Evolutionary conservation across 2,113 vertebrate species (phyloP), one percentile per base, ranked within the genome.

Genomic region (Pristiophorus japonicus): DNA sequence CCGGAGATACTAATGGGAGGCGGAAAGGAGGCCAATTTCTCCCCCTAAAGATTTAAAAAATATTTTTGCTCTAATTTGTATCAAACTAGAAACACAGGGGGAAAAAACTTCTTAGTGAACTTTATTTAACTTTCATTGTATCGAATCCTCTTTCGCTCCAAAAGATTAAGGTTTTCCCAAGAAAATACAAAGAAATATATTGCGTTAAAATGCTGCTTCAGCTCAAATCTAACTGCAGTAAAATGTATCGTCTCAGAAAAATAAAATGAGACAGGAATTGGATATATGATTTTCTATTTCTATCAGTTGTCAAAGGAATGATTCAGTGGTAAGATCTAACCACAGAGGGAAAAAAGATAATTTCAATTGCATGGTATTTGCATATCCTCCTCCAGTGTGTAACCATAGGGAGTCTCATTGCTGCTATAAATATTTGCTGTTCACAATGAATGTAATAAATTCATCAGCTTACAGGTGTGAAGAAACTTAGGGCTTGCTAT

Each of bases 231-330:
- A 67, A 67, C 38, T 65, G 10, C 42, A 94, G 14, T 67, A 67
- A 67, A 67, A 65, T 67, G 42, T 42, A 66, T 70, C 45, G 42
- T 70, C 65, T 66, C 38, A 94, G n/a, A 93, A 70, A 94, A 94
- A 63, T 65, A 93, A 93, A 65, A 65, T 42, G 92, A 94, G 92
- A 94, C 92, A 94, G 42, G 92, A 30, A 90, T 66, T 66, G 34
- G 63, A 94, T 27, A 70, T 67, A 30, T 66, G 65, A 20, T 94
- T 94, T 38, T 67, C 38, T 67, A 65, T 94, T 94, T 94, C 91
- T 66, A 67, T 66, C 38, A 70, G 42, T 47, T 70, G n/a, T 70
- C 42, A 70, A 94, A 73, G 62, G 51, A 94, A 94, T 94, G 93
- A 94, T 94, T 70, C 65, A 70, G 14, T 51, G 42, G 42, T 34